Evolutionary conservation across 2,113 vertebrate genomes (phyloP).

Genomic region (Gymnarchus niloticus): DNA sequence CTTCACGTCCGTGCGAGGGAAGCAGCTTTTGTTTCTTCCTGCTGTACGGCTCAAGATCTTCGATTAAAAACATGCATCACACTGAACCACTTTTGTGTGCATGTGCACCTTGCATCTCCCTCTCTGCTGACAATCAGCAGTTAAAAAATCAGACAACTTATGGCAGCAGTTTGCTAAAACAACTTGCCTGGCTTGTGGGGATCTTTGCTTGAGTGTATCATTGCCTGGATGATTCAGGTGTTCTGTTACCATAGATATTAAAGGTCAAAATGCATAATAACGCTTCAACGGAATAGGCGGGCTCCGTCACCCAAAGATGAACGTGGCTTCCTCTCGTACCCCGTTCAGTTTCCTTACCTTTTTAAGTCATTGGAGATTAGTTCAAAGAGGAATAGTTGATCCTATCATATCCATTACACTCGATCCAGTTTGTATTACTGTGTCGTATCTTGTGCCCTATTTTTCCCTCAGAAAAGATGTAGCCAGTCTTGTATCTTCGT

Average conservation of each 20-base stretch:
- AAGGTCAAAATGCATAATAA: conserved; percentile 8
- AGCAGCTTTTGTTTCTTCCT: conserved; percentile 50
- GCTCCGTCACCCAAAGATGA: conserved; percentile 3
- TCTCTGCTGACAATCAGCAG: neutral
- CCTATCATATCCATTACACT: conserved; percentile 28
- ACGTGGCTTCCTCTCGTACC: neutral
- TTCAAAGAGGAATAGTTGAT: conserved; percentile 34
- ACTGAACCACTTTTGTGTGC: neutral
- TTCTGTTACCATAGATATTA: conserved; percentile 7
- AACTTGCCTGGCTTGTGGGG: neutral
- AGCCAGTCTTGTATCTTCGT: conserved; percentile 18
- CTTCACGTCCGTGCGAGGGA: conserved; percentile 54
- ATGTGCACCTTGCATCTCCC: neutral
- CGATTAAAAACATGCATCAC: neutral
- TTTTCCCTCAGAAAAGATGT: conserved; percentile 8
- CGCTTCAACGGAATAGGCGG: neutral
- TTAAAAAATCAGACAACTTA: too few species aligned
- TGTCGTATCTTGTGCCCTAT: conserved; percentile 12
- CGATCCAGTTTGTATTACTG: conserved; percentile 24
- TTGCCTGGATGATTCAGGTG: neutral
- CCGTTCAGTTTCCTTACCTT: conserved; percentile 26
- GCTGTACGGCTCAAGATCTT: conserved; percentile 43
- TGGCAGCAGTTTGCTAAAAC: neutral
- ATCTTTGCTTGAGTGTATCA: neutral
- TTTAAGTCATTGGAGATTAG: conserved; percentile 28